Percentiles rank a stretch among this genome's conserved stretches.
These are phyloP conservation scores for Copsychus sechellarum DNA, from an alignment of 2,113 vertebrate species.

Conservation along the genomic window DNA sequence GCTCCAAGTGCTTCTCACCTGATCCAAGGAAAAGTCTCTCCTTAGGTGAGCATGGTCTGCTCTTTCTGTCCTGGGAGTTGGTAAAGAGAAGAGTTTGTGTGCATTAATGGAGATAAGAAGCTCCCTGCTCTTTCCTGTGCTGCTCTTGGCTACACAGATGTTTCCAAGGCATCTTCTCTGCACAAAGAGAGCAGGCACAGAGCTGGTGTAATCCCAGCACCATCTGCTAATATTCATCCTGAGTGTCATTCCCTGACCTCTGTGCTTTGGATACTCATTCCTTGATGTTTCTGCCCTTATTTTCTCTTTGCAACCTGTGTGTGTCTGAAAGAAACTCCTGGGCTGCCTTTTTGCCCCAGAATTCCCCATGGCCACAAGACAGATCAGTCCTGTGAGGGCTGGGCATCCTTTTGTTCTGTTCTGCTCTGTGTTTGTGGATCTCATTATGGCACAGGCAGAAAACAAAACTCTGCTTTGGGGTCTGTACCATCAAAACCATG, in stretches of 20 bases:
- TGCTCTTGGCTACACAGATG: background rate
- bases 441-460: background rate
- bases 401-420: background rate
- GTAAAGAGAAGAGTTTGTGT: background rate
- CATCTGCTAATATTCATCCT: background rate
- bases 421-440: background rate
- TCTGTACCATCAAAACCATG: background rate
- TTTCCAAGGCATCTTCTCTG: background rate
- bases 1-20: background rate
- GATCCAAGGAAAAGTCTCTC: background rate
- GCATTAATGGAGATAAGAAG: background rate
- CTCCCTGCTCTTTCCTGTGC: background rate
- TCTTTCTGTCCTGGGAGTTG: background rate
- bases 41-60: rapidly evolving
- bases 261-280: background rate
- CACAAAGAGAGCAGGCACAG: background rate
- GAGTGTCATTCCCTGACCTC: background rate
- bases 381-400: background rate
- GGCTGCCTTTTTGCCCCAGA: background rate
- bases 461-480: background rate
- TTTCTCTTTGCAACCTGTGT: background rate
- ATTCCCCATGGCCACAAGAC: background rate
- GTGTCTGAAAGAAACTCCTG: background rate
- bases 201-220: background rate
- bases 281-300: background rate